Evolutionary conservation across 2,888 invertebrate species (phyloP), one percentile per base, ranked within the genome.

Genomic region (Oscheius sp.): DNA sequence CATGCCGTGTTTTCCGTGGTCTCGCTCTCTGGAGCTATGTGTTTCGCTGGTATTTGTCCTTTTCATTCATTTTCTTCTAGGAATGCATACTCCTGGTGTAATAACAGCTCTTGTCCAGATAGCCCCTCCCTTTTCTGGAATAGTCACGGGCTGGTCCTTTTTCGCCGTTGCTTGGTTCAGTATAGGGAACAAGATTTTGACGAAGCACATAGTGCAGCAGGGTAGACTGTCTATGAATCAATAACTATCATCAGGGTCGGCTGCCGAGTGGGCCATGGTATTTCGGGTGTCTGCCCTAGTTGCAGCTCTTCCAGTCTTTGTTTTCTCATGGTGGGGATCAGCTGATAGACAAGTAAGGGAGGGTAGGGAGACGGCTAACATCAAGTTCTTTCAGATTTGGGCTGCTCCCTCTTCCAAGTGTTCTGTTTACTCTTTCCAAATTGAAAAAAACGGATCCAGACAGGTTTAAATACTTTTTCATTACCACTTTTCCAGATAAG

Each of bases 51-150:
- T 73, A 32, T n/a, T n/a, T n/a, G n/a, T n/a, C n/a, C n/a, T n/a
- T n/a, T n/a, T n/a, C n/a, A n/a, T n/a, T 24, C 14, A 20, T n/a
- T 22, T 17, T 30, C n/a, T 12, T 54, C 5, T 36, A 79, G 79
- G 80, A 4, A 72, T 83, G 36, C 83, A 83, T 69, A 83, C 83
- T 0, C 83, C 83, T 3, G 84, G 84, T 26, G 82, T 82, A 6
- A 80, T 80, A 47, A 84, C 84, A 2, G 80, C 84, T 6, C 76
- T 84, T 50, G 80, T 84, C 2, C 83, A 84, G 67, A 66, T 84
- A 28, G 84, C 83, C 6, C 84, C 84, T 2, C 80, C 83, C 6
- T 81, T 82, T 67, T 84, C 84, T 5, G 84, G 84, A 45, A 77
- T 83, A n/a, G 78, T 84, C 45, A 83, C 83, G 2, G 83, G 83